Evolutionary conservation across 2,797 vertebrate species (phyloP).

Genomic region (Poecilia wingei): DNA sequence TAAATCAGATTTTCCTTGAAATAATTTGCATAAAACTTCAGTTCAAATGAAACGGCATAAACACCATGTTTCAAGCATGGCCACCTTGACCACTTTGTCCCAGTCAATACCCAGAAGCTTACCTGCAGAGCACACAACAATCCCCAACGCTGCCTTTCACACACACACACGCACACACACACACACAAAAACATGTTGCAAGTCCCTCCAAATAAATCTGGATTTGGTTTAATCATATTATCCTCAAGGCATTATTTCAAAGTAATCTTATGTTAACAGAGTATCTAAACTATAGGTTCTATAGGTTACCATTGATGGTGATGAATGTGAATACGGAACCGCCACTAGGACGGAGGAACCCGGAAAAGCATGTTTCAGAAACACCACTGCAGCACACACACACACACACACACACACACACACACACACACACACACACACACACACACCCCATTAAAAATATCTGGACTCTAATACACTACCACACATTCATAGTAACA

Average conservation of each 20-base stretch:
- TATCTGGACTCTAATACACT: slow-evolving; percentile 63
- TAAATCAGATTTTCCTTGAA: background rate
- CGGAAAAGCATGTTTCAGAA: slow-evolving; percentile 55
- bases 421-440: slow-evolving; percentile 41
- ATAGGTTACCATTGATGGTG: slow-evolving; percentile 46
- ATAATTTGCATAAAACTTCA: slow-evolving; percentile 8
- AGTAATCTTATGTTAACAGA: slow-evolving; percentile 60
- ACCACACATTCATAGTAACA: slow-evolving; percentile 59
- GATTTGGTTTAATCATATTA: slow-evolving; percentile 65
- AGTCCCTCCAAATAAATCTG: slow-evolving; percentile 60
- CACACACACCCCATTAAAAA: slow-evolving; percentile 51
- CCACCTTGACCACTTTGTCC: slow-evolving; percentile 36
- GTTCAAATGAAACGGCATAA: background rate
- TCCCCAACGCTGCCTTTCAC: slow-evolving; percentile 29
- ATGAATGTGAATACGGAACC: slow-evolving; percentile 58
- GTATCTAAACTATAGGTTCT: slow-evolving; percentile 68
- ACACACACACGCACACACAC: too few species aligned
- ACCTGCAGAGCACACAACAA: slow-evolving; percentile 39
- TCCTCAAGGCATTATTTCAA: slow-evolving; percentile 63
- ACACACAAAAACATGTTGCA: slow-evolving; percentile 22
- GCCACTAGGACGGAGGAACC: slow-evolving; percentile 62
- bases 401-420: slow-evolving; percentile 47
- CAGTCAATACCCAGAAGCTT: slow-evolving; percentile 25
- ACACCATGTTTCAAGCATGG: slow-evolving; percentile 57
- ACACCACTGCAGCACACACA: slow-evolving; percentile 60